These are phyloP conservation scores for Pteronura brasiliensis DNA, from an alignment of 2,113 vertebrate genomes.

Conservation along the genomic window DNA sequence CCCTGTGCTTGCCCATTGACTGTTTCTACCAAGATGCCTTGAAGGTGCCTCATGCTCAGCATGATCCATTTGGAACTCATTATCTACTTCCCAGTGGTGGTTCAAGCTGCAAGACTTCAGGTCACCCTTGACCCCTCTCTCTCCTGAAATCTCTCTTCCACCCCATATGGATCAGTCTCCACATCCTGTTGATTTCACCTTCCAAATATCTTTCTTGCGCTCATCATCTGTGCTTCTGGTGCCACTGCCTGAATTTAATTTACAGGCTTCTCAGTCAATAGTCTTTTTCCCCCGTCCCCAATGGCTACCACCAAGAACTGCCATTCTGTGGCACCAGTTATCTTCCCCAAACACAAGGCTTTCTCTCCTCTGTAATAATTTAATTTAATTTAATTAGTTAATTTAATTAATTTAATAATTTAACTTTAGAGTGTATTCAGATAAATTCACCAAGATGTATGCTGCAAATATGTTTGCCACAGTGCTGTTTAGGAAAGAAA, in stretches of 20 bases:
- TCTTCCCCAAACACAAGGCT: neutral
- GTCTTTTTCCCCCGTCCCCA: neutral
- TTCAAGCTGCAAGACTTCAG: neutral
- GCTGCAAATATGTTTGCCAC: neutral
- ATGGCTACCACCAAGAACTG: neutral
- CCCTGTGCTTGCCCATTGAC: neutral
- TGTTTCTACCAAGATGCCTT: neutral
- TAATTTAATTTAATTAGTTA: neutral
- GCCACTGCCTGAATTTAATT: neutral
- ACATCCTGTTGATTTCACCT: neutral
- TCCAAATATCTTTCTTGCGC: neutral
- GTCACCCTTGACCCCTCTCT: neutral
- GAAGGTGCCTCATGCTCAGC: conserved; percentile 35
- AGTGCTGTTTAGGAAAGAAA: neutral
- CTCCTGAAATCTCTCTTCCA: neutral
- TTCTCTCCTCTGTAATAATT: neutral
- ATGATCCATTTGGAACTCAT: conserved; percentile 50
- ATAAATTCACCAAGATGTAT: neutral
- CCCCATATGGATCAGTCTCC: neutral
- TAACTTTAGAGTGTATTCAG: neutral
- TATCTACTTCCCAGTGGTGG: conserved; percentile 23
- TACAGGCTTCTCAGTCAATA: neutral
- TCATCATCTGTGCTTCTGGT: neutral
- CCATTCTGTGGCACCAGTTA: neutral
- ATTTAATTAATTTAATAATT: neutral